Evolutionary conservation across 1,140 invertebrate genomes (phyloP).

Genomic region (Planococcus citri): DNA sequence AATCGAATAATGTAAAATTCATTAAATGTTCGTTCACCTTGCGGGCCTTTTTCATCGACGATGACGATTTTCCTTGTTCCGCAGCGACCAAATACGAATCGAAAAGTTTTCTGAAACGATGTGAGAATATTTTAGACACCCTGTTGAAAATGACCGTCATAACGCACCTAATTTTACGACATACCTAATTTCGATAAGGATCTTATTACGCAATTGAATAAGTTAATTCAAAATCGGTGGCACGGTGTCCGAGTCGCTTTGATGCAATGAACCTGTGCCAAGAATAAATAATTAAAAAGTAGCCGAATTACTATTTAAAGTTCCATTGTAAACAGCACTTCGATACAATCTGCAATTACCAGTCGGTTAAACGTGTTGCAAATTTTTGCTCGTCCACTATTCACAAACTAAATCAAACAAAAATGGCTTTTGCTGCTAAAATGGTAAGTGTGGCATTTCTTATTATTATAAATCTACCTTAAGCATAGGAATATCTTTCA

Average conservation of each 20-base stretch:
- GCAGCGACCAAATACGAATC: too few species aligned
- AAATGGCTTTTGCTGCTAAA: background rate
- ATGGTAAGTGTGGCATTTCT: background rate
- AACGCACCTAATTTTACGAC: background rate
- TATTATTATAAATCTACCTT: too few species aligned
- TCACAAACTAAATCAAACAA: background rate
- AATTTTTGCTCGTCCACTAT: background rate
- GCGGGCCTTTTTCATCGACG: background rate
- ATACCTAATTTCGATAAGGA: background rate
- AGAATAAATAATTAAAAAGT: background rate
- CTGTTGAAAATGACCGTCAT: background rate
- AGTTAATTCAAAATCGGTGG: background rate
- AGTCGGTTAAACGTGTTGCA: background rate
- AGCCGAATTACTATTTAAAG: background rate
- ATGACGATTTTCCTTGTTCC: too few species aligned
- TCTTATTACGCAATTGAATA: background rate
- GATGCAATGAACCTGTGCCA: slow-evolving; percentile 5
- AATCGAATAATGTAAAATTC: background rate
- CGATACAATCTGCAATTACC: background rate
- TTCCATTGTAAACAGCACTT: background rate
- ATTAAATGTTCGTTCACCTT: slow-evolving; percentile 3
- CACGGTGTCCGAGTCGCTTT: background rate
- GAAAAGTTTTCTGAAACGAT: too few species aligned
- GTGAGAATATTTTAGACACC: background rate
- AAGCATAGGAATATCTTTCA: too few species aligned